Conservation (phyloP, 2,888 invertebrate species). For the Dromius quadrimaculatus region DNA sequence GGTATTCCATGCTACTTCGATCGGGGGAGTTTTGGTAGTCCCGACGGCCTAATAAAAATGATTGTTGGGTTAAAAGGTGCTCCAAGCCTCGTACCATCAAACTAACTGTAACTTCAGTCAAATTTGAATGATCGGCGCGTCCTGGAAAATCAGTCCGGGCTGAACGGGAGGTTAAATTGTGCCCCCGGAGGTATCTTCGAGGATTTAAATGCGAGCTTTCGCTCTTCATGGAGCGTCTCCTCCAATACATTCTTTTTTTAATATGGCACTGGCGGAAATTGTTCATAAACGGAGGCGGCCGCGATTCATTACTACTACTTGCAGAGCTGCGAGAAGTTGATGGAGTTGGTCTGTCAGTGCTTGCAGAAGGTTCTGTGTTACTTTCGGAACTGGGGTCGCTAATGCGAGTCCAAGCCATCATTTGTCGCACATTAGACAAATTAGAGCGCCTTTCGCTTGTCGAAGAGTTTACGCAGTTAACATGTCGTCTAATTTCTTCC, state of each 20-base stretch:
- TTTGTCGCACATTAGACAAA: slow-evolving; percentile 64
- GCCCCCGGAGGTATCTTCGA: slow-evolving; percentile 29
- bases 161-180: slow-evolving; percentile 25
- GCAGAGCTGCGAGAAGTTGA: slow-evolving; percentile 45
- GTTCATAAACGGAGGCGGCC: slow-evolving; percentile 34
- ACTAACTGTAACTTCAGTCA: slow-evolving; percentile 43
- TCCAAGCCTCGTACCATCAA: slow-evolving; percentile 45
- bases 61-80: slow-evolving; percentile 41
- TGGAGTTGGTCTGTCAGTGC: slow-evolving; percentile 35
- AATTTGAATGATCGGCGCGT: slow-evolving; percentile 26
- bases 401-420: slow-evolving; percentile 66
- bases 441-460: slow-evolving; percentile 43
- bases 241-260: slow-evolving; percentile 49
- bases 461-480: slow-evolving; percentile 61
- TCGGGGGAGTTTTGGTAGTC: slow-evolving; percentile 38
- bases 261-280: slow-evolving; percentile 44
- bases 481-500: slow-evolving; percentile 73
- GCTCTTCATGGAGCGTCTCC: slow-evolving; percentile 43
- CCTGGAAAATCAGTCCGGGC: slow-evolving; percentile 33
- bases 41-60: slow-evolving; percentile 39
- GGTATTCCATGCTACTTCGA: slow-evolving; percentile 43
- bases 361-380: slow-evolving; percentile 43
- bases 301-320: slow-evolving; percentile 45
- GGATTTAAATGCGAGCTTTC: slow-evolving; percentile 46
- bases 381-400: slow-evolving; percentile 61